Conservation (phyloP, 2,113 vertebrate genomes). For the Crypturellus undulatus region DNA sequence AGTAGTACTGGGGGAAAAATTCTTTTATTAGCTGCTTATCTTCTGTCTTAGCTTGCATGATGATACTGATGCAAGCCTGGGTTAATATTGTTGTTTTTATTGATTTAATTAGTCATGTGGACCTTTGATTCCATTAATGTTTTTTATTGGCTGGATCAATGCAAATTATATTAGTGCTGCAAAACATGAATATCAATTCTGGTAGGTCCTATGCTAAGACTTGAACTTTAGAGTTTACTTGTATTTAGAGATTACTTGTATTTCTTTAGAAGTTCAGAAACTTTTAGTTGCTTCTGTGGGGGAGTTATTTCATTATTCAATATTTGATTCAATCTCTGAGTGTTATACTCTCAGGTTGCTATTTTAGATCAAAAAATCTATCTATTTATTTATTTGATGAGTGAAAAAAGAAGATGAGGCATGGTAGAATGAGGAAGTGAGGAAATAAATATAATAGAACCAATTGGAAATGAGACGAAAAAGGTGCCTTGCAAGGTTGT, state of each 20-base stretch:
- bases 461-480: not conserved
- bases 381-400: not conserved
- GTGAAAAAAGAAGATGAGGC: fast-evolving
- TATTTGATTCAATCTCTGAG: too few species aligned
- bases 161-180: constrained; percentile 30
- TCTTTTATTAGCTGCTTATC: not conserved
- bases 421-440: not conserved
- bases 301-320: not conserved
- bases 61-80: not conserved
- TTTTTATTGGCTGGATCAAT: constrained; percentile 6
- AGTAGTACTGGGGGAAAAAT: not conserved
- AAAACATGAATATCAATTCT: not conserved
- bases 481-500: not conserved
- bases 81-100: constrained; percentile 47
- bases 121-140: constrained; percentile 22
- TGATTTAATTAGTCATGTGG: constrained; percentile 53
- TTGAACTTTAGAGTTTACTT: not conserved
- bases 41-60: not conserved
- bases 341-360: not conserved
- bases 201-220: not conserved
- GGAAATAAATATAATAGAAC: not conserved
- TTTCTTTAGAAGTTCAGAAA: not conserved
- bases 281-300: not conserved
- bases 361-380: not conserved
- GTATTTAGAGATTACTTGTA: not conserved